A percentile compares a stretch with the other conserved stretches of the same genome.
phyloP scores from a whole-genome alignment of 2,113 vertebrate genomes.

The Sminthopsis crassicaudata region DNA sequence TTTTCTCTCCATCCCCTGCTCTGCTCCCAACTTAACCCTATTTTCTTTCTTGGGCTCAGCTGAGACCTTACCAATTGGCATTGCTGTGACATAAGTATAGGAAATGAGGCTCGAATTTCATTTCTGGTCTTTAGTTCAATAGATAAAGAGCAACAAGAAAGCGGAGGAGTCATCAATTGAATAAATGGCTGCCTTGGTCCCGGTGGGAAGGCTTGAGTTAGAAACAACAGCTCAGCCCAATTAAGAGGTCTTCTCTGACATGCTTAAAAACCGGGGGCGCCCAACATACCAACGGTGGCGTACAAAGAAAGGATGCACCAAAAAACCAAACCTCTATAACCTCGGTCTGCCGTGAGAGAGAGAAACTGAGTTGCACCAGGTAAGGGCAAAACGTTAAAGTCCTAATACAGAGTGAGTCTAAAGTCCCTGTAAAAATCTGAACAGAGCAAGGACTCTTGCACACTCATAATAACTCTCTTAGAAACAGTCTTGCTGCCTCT shows the following conservation, averaged over 20 bases:
- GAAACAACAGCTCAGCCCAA: background rate
- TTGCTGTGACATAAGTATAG: background rate
- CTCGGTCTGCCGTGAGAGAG: background rate
- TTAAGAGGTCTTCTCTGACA: background rate
- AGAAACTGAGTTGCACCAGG: background rate
- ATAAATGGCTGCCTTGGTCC: background rate
- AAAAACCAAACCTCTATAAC: background rate
- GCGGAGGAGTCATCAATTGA: background rate
- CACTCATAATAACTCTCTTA: background rate
- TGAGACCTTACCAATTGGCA: background rate
- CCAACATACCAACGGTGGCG: background rate
- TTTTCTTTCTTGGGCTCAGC: background rate
- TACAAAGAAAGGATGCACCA: background rate
- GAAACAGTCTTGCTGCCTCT: background rate
- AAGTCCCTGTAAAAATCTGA: background rate
- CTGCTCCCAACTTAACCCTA: background rate
- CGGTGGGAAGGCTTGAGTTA: background rate
- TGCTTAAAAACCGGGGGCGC: background rate
- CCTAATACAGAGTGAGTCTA: background rate
- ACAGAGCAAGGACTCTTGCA: background rate
- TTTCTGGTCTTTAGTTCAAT: background rate
- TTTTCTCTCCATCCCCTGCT: background rate
- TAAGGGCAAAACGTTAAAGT: background rate
- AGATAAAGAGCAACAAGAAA: background rate
- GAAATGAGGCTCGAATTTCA: background rate